phyloP scores from a whole-genome alignment of 2,888 invertebrate species.

The Anarsia innoxiella region DNA sequence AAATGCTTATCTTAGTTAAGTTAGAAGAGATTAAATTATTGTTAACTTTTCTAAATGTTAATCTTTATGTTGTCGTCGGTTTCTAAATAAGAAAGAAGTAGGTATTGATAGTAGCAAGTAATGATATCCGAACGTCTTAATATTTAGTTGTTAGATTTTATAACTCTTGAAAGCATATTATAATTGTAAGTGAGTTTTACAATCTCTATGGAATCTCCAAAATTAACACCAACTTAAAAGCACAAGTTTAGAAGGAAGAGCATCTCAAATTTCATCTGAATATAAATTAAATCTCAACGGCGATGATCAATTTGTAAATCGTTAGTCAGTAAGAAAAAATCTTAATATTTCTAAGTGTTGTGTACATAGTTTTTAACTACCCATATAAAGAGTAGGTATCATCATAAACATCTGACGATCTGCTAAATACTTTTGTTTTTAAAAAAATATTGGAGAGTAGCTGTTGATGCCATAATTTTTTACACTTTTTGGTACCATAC shows the following conservation, averaged over 20 bases:
- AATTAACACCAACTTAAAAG: too few relatives aligned
- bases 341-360: conserved; percentile 29
- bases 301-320: conserved; percentile 10
- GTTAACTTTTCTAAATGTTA: conserved; percentile 72
- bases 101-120: conserved; percentile 16
- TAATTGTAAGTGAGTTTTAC: conserved; percentile 44
- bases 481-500: too few relatives aligned
- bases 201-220: conserved; percentile 65
- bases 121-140: too few relatives aligned
- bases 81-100: conserved; percentile 21
- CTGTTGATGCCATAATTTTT: too few relatives aligned
- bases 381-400: too few relatives aligned
- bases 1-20: conserved; percentile 60
- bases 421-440: too few relatives aligned
- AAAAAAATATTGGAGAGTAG: too few relatives aligned
- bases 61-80: conserved; percentile 46
- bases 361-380: conserved; percentile 45
- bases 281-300: conserved; percentile 10
- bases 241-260: too few relatives aligned
- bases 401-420: too few relatives aligned
- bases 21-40: conserved; percentile 74
- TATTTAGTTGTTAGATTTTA: too few relatives aligned
- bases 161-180: conserved; percentile 36
- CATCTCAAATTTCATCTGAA: conserved; percentile 2
- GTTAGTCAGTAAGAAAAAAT: conserved; percentile 22